Evolutionary conservation across 2,888 invertebrate species (phyloP), one percentile per base, ranked within the genome.

Genomic region (Automeris io): DNA sequence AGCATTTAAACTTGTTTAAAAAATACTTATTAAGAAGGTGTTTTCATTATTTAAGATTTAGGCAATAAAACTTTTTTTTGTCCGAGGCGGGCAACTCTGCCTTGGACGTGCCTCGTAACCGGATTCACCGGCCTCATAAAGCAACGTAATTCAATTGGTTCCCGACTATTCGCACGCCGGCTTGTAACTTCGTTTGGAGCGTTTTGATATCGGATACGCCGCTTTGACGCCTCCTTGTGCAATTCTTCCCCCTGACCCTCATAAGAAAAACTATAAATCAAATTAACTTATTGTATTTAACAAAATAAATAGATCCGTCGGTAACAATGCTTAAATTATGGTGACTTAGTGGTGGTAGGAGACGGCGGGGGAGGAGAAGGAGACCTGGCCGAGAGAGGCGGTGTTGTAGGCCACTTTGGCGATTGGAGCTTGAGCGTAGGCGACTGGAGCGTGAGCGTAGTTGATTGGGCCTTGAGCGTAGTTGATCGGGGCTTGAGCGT

Each of bases 171-270:
- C 81, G 73, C 83, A 82, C 81, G 81, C 79, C 80, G 75, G 70
- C 65, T 68, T 54, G 58, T 85, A 86, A 86, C 85, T 83, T 85
- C 80, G 77, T 86, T 83, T 80, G 57, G 56, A 76, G 60, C 85
- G 81, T 83, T 85, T 83, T 83, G 85, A 85, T 86, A 86, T 86
- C 81, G 75, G 85, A 86, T 86, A 77, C 82, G 64, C 59, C 72
- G 74, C 61, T 80, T 76, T 73, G 70, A 78, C 78, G 75, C 75
- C 76, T 80, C 68, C 76, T 79, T 68, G 65, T 54, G 64, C 73
- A 68, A 70, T 80, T 73, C 70, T 74, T 74, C 65, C 65, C 65
- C 56, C 49, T 46, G 62, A 61, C 62, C 59, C 58, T 51, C 40
- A 51, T 59, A 78, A 73, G 70, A 69, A 73, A 70, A 69, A 42